phyloP scores from a whole-genome alignment of 2,797 vertebrate species.

The Melopsittacus undulatus region DNA sequence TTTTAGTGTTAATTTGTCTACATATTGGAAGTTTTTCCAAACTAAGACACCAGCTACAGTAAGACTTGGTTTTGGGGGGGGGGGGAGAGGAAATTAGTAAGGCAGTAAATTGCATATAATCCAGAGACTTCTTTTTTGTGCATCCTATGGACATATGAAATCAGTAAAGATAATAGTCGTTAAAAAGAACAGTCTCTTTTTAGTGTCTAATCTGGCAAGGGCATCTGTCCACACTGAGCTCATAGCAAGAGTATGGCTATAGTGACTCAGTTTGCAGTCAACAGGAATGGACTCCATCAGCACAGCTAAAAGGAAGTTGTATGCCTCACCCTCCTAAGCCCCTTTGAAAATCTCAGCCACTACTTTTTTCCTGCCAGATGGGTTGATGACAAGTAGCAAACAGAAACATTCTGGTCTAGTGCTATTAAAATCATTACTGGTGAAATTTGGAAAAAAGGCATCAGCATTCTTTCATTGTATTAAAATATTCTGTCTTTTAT shows the following conservation, averaged over 20 bases:
- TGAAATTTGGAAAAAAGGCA: conserved; percentile 37
- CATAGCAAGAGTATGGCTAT: not conserved
- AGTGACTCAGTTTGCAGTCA: not conserved
- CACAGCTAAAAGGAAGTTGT: not conserved
- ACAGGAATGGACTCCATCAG: not conserved
- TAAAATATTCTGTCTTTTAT: conserved; percentile 47
- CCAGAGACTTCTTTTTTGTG: not conserved
- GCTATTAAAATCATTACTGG: conserved; percentile 49
- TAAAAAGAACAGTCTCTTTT: not conserved
- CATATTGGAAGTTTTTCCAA: not conserved
- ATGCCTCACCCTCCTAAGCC: not conserved
- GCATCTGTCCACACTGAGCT: not conserved
- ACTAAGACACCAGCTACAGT: not conserved
- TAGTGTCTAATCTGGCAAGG: not conserved
- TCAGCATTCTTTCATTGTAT: conserved; percentile 42
- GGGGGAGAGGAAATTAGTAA: not conserved
- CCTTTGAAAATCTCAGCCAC: conserved; percentile 11
- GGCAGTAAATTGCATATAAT: not conserved
- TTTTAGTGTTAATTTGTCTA: not conserved
- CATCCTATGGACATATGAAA: not conserved
- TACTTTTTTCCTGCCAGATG: conserved; percentile 28
- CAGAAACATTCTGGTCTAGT: conserved; percentile 38
- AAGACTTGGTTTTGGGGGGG: not conserved
- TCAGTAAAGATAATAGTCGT: not conserved
- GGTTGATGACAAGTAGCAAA: conserved; percentile 48